These are phyloP conservation scores for Leguminivora glycinivorella DNA, from an alignment of 1,140 invertebrate species.

Conservation along the genomic window DNA sequence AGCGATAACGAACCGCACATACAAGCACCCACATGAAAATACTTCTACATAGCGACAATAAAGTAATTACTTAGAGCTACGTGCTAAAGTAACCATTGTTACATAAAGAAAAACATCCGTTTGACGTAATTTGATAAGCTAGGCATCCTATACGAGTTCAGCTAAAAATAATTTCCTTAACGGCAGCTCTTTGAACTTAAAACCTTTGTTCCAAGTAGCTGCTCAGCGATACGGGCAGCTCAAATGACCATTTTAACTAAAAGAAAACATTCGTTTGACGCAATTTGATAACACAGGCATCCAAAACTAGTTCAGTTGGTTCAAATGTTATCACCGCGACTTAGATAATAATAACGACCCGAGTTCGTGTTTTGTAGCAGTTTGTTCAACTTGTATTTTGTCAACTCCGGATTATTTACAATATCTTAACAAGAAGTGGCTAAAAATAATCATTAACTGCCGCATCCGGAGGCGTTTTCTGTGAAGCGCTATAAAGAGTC, in stretches of 20 bases:
- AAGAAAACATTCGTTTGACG: slow-evolving; percentile 58
- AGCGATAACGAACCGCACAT: slow-evolving; percentile 40
- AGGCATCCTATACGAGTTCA: neutral
- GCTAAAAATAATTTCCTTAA: neutral
- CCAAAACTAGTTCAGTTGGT: slow-evolving; percentile 66
- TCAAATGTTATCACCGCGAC: slow-evolving; percentile 66
- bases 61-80: slow-evolving; percentile 32
- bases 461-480: slow-evolving; percentile 48
- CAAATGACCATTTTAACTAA: neutral
- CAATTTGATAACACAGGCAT: slow-evolving; percentile 66
- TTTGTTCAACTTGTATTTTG: slow-evolving; percentile 69
- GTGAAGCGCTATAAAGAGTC: slow-evolving; percentile 41
- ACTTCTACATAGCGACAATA: slow-evolving; percentile 19
- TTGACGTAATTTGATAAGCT: neutral
- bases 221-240: neutral
- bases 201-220: neutral
- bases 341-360: slow-evolving; percentile 52
- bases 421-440: slow-evolving; percentile 42
- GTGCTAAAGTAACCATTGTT: neutral
- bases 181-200: neutral
- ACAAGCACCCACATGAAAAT: neutral
- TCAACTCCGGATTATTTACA: slow-evolving; percentile 62
- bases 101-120: neutral
- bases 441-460: slow-evolving; percentile 50
- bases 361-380: slow-evolving; percentile 55